These are phyloP conservation scores for Eurystomus glaucurus DNA, from an alignment of 2,797 vertebrate species.

Conservation along the genomic window DNA sequence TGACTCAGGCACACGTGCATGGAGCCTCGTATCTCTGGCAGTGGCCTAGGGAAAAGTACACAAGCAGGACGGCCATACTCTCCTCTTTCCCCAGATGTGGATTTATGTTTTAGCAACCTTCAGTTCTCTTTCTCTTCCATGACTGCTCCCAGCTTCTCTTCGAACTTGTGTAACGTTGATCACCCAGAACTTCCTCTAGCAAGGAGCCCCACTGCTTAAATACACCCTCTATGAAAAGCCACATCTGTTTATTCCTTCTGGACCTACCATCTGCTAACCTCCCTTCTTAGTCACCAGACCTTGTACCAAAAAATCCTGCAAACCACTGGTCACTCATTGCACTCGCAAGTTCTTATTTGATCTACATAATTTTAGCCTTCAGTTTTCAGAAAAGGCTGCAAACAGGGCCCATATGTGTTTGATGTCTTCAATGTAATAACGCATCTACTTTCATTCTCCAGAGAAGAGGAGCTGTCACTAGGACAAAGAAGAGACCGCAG, in stretches of 20 bases:
- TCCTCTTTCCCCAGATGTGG: neutral
- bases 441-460: neutral
- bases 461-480: neutral
- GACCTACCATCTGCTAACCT: neutral
- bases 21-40: neutral
- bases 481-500: neutral
- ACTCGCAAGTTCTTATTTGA: neutral
- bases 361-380: neutral
- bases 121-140: neutral
- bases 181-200: neutral
- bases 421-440: neutral
- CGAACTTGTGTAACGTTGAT: neutral
- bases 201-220: neutral
- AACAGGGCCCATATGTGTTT: neutral
- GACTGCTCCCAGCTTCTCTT: neutral
- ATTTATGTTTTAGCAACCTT: neutral
- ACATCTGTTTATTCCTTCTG: neutral
- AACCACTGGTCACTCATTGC: neutral
- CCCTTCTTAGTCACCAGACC: neutral
- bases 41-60: neutral
- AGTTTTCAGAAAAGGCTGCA: neutral
- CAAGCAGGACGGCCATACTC: neutral
- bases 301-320: neutral
- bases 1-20: neutral
- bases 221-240: neutral